Evolutionary conservation across 2,113 vertebrate species (phyloP), one percentile per base, ranked within the genome.

Genomic region (Planiliza haematocheilus): DNA sequence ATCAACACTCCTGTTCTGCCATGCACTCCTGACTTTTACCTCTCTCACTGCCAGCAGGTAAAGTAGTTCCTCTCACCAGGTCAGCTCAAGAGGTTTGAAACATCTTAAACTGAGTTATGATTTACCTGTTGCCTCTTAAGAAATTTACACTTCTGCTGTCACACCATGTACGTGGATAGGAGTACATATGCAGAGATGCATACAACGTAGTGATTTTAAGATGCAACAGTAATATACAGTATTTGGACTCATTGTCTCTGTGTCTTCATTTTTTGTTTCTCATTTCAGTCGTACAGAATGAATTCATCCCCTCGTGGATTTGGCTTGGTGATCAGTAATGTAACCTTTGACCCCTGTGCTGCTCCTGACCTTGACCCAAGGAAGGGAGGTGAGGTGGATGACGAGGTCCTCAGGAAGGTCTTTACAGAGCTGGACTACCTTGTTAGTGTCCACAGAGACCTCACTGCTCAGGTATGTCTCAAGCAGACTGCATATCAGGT

Each of bases 301-400:
- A 78, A 65, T 30, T 96, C 97, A 3, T 86, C 88, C 21, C 97
- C 97, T 0, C 94, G 96, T 9, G 97, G 97, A 46, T 85, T 95
- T 37, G 97, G 95, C 0, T 83, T 99, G 78, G 94, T 99, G 63
- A 93, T 99, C 78, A 99, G 97, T 83, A 99, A 99, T 0, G 91
- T 97, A 79, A 91, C 48, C 48, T 99, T 99, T 88, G 93, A 93
- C 45, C 81, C 91, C 0, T 39, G 21, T 42, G 84, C 93, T 56
- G 91, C 94, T 4, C 58, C 86, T 12, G 96, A 98, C 17, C 91
- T 99, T 70, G 96, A 96, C 41, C 91, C 93, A 10, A 95, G 98
- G 2, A 87, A 95, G 2, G 97, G 98, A 3, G 98, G 98, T 0
- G 94, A 97, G 12, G 96, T 98, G 81, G 98, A 99, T 72, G 94